Evolutionary conservation across 2,113 vertebrate genomes (phyloP).

Genomic region (Mellivora capensis): DNA sequence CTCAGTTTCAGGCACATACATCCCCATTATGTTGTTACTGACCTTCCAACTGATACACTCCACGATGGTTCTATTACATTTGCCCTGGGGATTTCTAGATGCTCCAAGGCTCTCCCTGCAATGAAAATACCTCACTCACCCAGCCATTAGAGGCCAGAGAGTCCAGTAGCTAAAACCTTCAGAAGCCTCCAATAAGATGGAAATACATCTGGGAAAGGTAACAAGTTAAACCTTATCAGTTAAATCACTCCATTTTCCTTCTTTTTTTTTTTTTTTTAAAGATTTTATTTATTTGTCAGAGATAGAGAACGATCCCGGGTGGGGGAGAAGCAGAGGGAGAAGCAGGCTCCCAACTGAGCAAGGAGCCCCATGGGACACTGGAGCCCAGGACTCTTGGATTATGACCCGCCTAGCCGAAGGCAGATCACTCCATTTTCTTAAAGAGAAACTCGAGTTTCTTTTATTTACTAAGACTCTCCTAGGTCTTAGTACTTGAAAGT

Average conservation of each 20-base stretch:
- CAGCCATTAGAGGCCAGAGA: neutral
- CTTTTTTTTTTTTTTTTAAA: no score
- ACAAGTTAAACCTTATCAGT: neutral
- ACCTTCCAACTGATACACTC: neutral
- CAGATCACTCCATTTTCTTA: neutral
- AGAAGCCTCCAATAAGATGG: neutral
- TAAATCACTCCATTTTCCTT: neutral
- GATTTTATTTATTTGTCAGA: neutral
- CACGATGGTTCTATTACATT: neutral
- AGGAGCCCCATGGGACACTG: neutral
- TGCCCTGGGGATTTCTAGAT: neutral
- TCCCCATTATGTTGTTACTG: neutral
- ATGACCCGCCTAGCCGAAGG: neutral
- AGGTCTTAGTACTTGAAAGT: neutral
- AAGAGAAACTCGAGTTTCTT: neutral
- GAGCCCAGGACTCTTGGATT: neutral
- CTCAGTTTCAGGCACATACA: neutral
- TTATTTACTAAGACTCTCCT: neutral
- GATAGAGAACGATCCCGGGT: neutral
- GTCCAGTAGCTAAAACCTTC: neutral
- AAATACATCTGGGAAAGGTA: neutral
- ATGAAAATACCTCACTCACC: neutral
- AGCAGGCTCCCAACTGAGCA: neutral
- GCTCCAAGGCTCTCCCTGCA: neutral
- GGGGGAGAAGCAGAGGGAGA: neutral